phyloP scores from a whole-genome alignment of 2,113 vertebrate species.

The Petaurus breviceps region DNA sequence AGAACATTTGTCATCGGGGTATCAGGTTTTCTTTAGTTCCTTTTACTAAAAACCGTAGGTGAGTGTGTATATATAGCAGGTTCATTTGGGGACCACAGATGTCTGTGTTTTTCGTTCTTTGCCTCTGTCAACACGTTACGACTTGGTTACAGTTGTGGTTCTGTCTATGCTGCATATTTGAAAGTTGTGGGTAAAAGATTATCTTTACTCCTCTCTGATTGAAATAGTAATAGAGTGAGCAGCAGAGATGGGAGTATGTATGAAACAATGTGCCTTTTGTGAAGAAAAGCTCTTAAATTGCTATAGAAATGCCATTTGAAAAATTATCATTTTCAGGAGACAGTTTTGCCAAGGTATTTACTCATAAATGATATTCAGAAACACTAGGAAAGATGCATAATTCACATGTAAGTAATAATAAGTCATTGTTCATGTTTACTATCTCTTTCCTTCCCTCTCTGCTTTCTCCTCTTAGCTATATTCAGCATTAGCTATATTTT shows the following conservation, averaged over 20 bases:
- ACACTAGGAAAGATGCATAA: background rate
- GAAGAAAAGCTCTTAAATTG: background rate
- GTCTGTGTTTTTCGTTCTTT: background rate
- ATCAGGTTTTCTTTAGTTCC: background rate
- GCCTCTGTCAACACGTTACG: background rate
- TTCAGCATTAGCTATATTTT: background rate
- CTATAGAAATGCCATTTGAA: background rate
- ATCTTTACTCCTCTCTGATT: background rate
- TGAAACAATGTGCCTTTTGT: background rate
- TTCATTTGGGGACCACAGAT: background rate
- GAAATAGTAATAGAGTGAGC: background rate
- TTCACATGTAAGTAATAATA: background rate
- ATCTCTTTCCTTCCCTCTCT: background rate
- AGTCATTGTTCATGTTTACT: background rate
- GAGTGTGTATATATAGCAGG: background rate
- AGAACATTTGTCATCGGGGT: background rate
- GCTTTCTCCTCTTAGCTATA: background rate
- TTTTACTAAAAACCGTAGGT: background rate
- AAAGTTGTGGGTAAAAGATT: background rate
- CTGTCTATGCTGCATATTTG: background rate
- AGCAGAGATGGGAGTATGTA: background rate
- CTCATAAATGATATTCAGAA: background rate
- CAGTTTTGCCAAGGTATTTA: background rate
- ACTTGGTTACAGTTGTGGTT: background rate
- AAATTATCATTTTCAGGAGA: background rate